phyloP scores from a whole-genome alignment of 2,797 vertebrate species.

The Melanotaenia nigrans region DNA sequence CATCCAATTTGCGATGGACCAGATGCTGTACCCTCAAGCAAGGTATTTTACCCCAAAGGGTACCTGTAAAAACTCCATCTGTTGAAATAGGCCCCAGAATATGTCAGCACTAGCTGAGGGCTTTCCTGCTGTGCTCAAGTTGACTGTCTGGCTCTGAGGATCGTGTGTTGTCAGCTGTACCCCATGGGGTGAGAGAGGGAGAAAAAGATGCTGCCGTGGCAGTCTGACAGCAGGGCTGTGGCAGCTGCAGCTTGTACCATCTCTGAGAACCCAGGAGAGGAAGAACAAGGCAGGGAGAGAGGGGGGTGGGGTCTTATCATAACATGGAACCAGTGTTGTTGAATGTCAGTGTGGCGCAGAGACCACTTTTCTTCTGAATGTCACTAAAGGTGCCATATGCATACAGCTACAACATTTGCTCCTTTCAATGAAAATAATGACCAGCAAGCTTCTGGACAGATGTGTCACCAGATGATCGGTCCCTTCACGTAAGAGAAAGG shows the following conservation, averaged over 20 bases:
- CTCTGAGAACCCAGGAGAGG: constrained; percentile 46
- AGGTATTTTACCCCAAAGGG: constrained; percentile 81
- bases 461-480: constrained; percentile 43
- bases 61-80: constrained; percentile 84
- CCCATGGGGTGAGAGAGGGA: constrained; percentile 67
- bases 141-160: constrained; percentile 72
- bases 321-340: constrained; percentile 49
- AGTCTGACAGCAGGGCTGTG: constrained; percentile 73
- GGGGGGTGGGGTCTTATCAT: constrained; percentile 31
- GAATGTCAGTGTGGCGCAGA: constrained; percentile 63
- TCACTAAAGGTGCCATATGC: constrained; percentile 59
- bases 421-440: constrained; percentile 43
- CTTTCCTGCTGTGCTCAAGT: constrained; percentile 70
- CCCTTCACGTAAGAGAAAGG: constrained; percentile 22
- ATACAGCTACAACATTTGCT: constrained; percentile 56
- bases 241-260: constrained; percentile 58
- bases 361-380: constrained; percentile 61
- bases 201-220: constrained; percentile 65
- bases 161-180: constrained; percentile 72
- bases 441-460: constrained; percentile 52
- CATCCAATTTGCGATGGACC: constrained; percentile 80
- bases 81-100: constrained; percentile 77
- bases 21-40: constrained; percentile 82
- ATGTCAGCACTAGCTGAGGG: constrained; percentile 79
- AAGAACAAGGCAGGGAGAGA: constrained; percentile 14